Base-by-base conservation (phyloP, 2,888 invertebrate genomes). In the Drosophila longiperda region DNA sequence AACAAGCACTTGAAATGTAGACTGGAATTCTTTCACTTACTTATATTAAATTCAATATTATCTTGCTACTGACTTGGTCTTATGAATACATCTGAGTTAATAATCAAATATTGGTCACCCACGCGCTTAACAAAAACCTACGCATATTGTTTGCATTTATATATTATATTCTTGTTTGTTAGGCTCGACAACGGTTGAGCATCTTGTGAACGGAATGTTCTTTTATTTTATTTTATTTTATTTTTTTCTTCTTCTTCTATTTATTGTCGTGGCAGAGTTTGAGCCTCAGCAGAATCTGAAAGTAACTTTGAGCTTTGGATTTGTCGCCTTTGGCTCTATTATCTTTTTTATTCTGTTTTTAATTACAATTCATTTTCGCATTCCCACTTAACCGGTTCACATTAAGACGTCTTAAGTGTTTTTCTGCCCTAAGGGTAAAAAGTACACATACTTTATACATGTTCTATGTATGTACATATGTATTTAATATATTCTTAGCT, bases 361-460 rank as follows among this genome's bases (percentile, higher is more conserved):
- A 72, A 83, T 83, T 88, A 83, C 87, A 88, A 71, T 69, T 57
- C 63, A 54, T 70, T 75, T 62, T 59, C 36, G 55, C 20, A 62
- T 65, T 57, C 60, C 63, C 57, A 79, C 54, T 64, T 12, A 71
- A 85, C 84, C 87, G 84, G 84, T 85, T 89, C 66, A 67, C 69
- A 66, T 76, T 53, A 72, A 61, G 48, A 32, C 55, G 53, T 45
- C 57, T 64, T 58, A 63, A 57, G 50, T 66, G 32, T 17, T 38
- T 45, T 29, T 48, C 36, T 65, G 23, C 54, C 42, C 62, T 33
- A 45, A 53, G 59, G 61, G 50, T 50, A 61, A 57, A n/a, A 62
- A 70, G 66, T 65, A 45, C 62, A 62, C 59, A 62, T 5, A 32
- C 7, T 12, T 20, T 26, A 17, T 34, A 34, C 15, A 6, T 6